These are phyloP conservation scores for Acanthiza pusilla DNA, from an alignment of 2,797 vertebrate species.

Conservation along the genomic window DNA sequence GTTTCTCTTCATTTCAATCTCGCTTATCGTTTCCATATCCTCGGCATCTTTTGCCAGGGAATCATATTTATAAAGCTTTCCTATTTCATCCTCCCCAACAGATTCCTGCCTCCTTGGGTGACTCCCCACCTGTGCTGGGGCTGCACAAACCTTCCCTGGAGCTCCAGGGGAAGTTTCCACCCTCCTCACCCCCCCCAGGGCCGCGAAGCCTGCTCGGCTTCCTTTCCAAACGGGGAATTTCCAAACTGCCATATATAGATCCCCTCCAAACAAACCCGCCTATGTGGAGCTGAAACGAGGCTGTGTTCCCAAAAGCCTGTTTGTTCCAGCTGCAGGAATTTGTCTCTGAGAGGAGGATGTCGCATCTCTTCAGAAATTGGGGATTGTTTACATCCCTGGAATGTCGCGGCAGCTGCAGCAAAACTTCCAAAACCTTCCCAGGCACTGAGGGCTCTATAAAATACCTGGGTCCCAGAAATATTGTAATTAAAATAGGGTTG, in stretches of 20 bases:
- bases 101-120: neutral
- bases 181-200: accelerated
- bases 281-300: neutral
- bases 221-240: neutral
- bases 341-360: neutral
- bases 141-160: neutral
- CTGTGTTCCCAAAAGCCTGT: neutral
- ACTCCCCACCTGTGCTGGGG: neutral
- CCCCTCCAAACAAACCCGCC: neutral
- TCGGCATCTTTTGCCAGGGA: too few relatives aligned
- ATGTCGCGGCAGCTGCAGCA: neutral
- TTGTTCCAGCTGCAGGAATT: conserved; percentile 18
- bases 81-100: too few relatives aligned
- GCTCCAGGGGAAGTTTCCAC: neutral
- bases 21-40: too few relatives aligned
- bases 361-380: neutral
- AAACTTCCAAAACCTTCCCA: neutral
- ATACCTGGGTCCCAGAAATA: neutral
- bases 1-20: too few relatives aligned
- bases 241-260: neutral
- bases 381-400: neutral
- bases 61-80: too few relatives aligned
- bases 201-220: neutral
- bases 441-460: accelerated
- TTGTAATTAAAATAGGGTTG: accelerated